Percentiles rank a stretch among this genome's conserved stretches.
Conservation (phyloP, 30 jellyfish, hydroid and myxozoan genomes). For the Pelagia noctiluca region DNA sequence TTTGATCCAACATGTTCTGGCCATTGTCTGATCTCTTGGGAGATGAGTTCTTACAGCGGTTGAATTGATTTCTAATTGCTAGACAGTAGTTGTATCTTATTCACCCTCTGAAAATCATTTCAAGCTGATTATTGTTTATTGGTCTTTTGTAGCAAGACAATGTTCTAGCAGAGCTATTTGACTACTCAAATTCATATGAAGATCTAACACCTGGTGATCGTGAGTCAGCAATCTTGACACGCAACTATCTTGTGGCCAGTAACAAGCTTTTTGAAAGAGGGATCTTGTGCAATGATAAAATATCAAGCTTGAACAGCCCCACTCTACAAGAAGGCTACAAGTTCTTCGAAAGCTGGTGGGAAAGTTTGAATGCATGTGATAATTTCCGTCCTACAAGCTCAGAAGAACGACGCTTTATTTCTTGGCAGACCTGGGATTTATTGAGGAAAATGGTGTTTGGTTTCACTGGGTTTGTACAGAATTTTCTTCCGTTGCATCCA, state of each 20-base stretch:
- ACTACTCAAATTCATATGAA: not conserved
- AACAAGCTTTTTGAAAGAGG: not conserved
- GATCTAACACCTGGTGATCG: constrained; percentile 1
- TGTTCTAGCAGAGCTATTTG: not conserved
- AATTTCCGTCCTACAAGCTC: constrained; percentile 9
- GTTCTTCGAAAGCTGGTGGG: constrained; percentile 1
- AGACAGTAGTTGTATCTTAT: not conserved
- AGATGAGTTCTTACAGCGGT: not conserved
- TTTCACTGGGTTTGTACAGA: constrained; percentile 3
- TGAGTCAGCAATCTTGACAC: constrained; percentile 6
- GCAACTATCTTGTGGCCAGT: constrained; percentile 5
- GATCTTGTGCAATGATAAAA: not conserved
- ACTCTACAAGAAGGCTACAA: not conserved
- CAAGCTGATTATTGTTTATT: not conserved
- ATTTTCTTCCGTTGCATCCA: constrained; percentile 1
- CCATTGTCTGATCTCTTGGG: too few species aligned
- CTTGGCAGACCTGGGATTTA: constrained; percentile 13
- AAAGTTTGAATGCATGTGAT: constrained; percentile 11
- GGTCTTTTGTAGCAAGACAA: constrained; percentile 2
- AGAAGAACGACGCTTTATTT: constrained; percentile 11
- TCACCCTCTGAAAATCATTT: not conserved
- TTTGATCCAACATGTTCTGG: too few species aligned
- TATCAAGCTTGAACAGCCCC: constrained; percentile 4
- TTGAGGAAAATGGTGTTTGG: not conserved
- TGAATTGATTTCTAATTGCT: not conserved